Percentiles rank a stretch among this genome's conserved stretches.
phyloP scores from a whole-genome alignment of 2,888 invertebrate species.

The Timema cristinae region DNA sequence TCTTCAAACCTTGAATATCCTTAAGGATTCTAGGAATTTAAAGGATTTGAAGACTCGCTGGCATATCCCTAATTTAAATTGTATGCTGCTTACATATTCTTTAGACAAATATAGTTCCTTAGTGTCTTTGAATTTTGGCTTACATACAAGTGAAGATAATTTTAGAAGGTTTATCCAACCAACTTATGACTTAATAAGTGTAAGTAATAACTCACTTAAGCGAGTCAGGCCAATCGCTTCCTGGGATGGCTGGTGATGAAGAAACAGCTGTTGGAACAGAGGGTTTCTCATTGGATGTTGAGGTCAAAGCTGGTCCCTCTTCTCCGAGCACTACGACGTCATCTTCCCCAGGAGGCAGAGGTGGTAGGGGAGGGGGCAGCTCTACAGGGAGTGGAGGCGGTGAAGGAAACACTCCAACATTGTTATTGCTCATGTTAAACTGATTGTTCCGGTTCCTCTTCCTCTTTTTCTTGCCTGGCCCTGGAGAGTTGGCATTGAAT shows the following conservation, averaged over 20 bases:
- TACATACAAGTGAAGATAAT: neutral
- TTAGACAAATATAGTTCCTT: too few relatives aligned
- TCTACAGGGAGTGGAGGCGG: slow-evolving; percentile 50
- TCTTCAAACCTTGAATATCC: too few relatives aligned
- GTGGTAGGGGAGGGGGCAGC: slow-evolving; percentile 44
- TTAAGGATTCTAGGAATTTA: too few relatives aligned
- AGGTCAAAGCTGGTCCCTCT: neutral
- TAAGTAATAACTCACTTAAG: slow-evolving; percentile 48
- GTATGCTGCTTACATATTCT: too few relatives aligned
- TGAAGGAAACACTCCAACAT: slow-evolving; percentile 43
- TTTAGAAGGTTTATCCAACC: neutral
- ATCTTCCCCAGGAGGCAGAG: slow-evolving; percentile 48
- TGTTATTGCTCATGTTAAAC: slow-evolving; percentile 41
- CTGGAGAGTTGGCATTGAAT: slow-evolving; percentile 43
- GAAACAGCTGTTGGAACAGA: slow-evolving; percentile 41
- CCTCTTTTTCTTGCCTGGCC: slow-evolving; percentile 72
- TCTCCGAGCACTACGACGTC: neutral
- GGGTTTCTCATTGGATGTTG: neutral
- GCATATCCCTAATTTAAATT: too few relatives aligned
- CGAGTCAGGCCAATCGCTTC: slow-evolving; percentile 73
- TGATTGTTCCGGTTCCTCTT: slow-evolving; percentile 58
- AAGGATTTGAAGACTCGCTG: too few relatives aligned
- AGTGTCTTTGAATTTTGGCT: too few relatives aligned
- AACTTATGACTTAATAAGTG: neutral
- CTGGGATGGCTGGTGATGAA: slow-evolving; percentile 37